A percentile compares a stretch with the other conserved stretches of the same genome.
phyloP scores from a whole-genome alignment of 1,140 invertebrate species.

The Spodoptera litura region DNA sequence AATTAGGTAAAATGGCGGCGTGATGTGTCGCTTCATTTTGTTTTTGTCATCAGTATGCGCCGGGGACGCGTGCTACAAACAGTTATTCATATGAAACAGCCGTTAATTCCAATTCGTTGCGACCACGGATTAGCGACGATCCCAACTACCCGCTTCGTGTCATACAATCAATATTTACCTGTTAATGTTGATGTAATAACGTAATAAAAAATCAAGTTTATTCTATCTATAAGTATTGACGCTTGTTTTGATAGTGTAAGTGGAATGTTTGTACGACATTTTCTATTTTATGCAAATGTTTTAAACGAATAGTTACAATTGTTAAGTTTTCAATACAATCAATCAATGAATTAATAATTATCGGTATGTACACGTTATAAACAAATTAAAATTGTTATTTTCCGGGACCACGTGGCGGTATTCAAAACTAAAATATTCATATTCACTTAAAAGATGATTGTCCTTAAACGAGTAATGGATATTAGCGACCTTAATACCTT shows the following conservation, averaged over 20 bases:
- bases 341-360: neutral
- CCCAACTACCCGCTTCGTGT: neutral
- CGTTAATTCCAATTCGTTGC: constrained; percentile 50
- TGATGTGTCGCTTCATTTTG: constrained; percentile 57
- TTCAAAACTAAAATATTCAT: neutral
- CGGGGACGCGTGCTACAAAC: constrained; percentile 48
- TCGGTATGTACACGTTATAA: neutral
- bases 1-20: constrained; percentile 62
- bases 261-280: neutral
- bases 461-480: constrained; percentile 15
- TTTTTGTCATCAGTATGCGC: constrained; percentile 72
- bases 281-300: neutral
- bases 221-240: constrained; percentile 1
- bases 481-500: constrained; percentile 36
- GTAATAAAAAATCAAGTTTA: neutral
- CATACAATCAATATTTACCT: neutral
- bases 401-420: neutral
- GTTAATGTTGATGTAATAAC: neutral
- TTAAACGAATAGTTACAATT: constrained; percentile 1
- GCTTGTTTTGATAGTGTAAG: neutral
- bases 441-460: neutral
- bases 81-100: constrained; percentile 75
- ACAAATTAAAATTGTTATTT: constrained; percentile 2
- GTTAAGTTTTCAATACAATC: constrained; percentile 15
- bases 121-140: constrained; percentile 47